Evolutionary conservation across 2,797 vertebrate species (phyloP).

Genomic region (Acanthis flammea): DNA sequence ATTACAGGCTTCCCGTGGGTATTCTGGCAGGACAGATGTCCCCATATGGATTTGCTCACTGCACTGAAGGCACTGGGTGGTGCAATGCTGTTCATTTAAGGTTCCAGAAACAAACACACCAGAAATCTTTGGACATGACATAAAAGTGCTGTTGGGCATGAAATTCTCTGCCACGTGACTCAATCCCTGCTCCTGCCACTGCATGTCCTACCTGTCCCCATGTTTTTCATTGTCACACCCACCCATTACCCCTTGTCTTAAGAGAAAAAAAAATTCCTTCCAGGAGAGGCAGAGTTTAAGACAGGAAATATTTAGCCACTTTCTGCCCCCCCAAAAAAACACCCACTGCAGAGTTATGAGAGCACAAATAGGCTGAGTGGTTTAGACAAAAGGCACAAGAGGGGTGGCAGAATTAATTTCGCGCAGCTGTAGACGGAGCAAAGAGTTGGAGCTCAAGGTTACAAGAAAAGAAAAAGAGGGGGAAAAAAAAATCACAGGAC

Average conservation of each 20-base stretch:
- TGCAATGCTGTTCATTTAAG: not conserved
- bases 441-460: not conserved
- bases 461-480: accelerated
- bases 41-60: not conserved
- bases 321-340: not conserved
- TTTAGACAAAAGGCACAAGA: slow-evolving; percentile 1
- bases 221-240: not conserved
- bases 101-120: not conserved
- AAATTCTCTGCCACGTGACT: not conserved
- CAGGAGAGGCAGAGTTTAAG: not conserved
- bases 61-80: accelerated
- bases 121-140: not conserved
- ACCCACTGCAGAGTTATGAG: not conserved
- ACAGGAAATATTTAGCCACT: not conserved
- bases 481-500: not conserved
- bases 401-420: not conserved
- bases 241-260: not conserved
- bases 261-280: not conserved
- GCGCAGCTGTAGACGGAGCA: not conserved
- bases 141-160: not conserved
- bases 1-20: not conserved
- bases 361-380: not conserved
- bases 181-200: not conserved
- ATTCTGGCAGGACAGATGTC: not conserved
- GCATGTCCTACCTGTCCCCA: not conserved